Evolutionary conservation across 2,888 invertebrate species (phyloP).

Genomic region (Noctua janthe): DNA sequence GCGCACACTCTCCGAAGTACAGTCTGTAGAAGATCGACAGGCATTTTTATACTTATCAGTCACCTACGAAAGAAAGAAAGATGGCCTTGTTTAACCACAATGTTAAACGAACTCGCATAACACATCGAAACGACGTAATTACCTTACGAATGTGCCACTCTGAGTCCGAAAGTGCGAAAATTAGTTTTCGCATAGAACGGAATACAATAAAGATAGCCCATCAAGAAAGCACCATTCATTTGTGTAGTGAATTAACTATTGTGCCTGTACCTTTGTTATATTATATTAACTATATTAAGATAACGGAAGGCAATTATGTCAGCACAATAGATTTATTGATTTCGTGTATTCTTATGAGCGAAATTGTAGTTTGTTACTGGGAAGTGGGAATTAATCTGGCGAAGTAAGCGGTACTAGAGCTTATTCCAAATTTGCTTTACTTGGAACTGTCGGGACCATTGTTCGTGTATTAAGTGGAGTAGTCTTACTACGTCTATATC

Average conservation of each 20-base stretch:
- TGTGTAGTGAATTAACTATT: constrained; percentile 63
- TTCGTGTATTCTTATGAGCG: constrained; percentile 47
- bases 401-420: not conserved
- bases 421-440: constrained; percentile 4
- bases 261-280: constrained; percentile 59
- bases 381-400: constrained; percentile 10
- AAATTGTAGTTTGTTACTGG: constrained; percentile 30
- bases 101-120: constrained; percentile 31
- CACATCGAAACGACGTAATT: constrained; percentile 44
- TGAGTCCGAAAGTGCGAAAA: constrained; percentile 53
- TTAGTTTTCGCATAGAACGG: constrained; percentile 62
- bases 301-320: constrained; percentile 56
- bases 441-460: not conserved
- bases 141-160: constrained; percentile 48
- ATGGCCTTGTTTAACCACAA: constrained; percentile 6
- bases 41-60: not conserved
- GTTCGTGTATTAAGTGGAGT: constrained; percentile 10
- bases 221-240: constrained; percentile 58
- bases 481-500: not conserved
- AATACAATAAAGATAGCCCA: constrained; percentile 62
- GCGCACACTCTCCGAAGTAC: no score
- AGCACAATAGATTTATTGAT: constrained; percentile 62
- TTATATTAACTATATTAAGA: constrained; percentile 57
- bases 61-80: not conserved
- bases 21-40: no score